These are phyloP conservation scores for Nyctereutes procyonoides DNA, from an alignment of 2,113 vertebrate genomes.

Conservation along the genomic window DNA sequence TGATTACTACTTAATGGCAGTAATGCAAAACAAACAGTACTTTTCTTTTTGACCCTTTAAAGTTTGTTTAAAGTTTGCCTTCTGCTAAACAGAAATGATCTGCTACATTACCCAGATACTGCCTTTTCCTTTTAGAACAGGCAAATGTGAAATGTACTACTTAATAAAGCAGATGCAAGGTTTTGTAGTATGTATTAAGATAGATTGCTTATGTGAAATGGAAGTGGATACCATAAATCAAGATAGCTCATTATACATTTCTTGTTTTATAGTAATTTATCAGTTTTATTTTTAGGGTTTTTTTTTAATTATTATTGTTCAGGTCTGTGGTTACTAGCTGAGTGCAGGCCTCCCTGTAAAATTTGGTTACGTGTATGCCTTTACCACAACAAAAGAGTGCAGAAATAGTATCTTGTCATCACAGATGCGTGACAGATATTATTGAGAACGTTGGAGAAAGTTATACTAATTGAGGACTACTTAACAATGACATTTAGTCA, in stretches of 20 bases:
- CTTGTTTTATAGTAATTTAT: conserved; percentile 78
- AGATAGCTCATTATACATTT: conserved; percentile 78
- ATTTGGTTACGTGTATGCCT: not conserved
- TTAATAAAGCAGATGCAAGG: conserved; percentile 78
- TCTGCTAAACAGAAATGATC: conserved; percentile 70
- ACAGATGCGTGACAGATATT: not conserved
- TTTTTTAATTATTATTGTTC: conserved; percentile 36
- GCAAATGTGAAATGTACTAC: conserved; percentile 71
- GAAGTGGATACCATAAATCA: conserved; percentile 85
- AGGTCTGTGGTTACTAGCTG: not conserved
- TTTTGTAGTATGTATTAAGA: conserved; percentile 82
- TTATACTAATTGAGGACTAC: not conserved
- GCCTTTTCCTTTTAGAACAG: conserved; percentile 64
- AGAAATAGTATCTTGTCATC: not conserved
- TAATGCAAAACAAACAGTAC: not conserved
- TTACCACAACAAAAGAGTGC: not conserved
- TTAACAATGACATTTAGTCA: not conserved
- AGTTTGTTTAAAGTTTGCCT: conserved; percentile 73
- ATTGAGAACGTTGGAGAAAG: not conserved
- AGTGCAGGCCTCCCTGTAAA: not conserved
- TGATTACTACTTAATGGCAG: not conserved
- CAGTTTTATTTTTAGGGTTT: conserved; percentile 67
- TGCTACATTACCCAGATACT: conserved; percentile 73
- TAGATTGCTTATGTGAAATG: conserved; percentile 82
- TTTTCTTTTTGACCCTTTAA: conserved; percentile 51